Conservation (phyloP, 1,140 invertebrate genomes). For the Holotrichia oblita region DNA sequence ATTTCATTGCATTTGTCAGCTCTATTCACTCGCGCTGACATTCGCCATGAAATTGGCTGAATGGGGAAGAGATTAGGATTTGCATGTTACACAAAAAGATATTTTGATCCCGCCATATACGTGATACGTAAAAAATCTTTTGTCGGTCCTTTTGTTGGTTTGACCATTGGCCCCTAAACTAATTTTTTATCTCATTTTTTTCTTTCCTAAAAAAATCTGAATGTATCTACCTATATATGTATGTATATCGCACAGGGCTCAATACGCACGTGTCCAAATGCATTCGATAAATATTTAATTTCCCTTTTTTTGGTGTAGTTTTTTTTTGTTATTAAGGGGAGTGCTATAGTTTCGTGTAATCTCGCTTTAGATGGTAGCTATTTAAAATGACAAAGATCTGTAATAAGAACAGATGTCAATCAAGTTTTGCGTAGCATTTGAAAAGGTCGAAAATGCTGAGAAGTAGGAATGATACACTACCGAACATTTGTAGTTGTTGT, state of each 20-base stretch:
- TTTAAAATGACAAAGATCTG: slow-evolving; percentile 8
- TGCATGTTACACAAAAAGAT: slow-evolving; percentile 39
- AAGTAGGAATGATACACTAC: no score
- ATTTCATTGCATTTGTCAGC: neutral
- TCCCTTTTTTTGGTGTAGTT: neutral
- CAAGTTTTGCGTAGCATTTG: neutral
- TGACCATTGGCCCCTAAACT: slow-evolving; percentile 38
- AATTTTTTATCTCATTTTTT: slow-evolving; percentile 37
- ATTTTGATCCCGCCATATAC: slow-evolving; percentile 39
- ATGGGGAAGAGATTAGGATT: slow-evolving; percentile 36
- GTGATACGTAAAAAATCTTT: slow-evolving; percentile 33
- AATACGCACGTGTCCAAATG: slow-evolving; percentile 5
- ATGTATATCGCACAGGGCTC: neutral
- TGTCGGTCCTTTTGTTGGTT: slow-evolving; percentile 30
- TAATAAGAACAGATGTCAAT: neutral
- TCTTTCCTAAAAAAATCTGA: neutral
- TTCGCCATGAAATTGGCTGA: slow-evolving; percentile 37
- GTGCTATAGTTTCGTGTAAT: neutral
- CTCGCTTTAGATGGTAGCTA: neutral
- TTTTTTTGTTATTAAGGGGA: neutral
- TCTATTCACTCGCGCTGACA: neutral
- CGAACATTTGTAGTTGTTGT: no score
- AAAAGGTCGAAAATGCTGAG: no score
- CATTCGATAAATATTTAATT: slow-evolving; percentile 9
- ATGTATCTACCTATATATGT: neutral